Evolutionary conservation across 2,113 vertebrate species (phyloP).

Genomic region (Perca fluviatilis): DNA sequence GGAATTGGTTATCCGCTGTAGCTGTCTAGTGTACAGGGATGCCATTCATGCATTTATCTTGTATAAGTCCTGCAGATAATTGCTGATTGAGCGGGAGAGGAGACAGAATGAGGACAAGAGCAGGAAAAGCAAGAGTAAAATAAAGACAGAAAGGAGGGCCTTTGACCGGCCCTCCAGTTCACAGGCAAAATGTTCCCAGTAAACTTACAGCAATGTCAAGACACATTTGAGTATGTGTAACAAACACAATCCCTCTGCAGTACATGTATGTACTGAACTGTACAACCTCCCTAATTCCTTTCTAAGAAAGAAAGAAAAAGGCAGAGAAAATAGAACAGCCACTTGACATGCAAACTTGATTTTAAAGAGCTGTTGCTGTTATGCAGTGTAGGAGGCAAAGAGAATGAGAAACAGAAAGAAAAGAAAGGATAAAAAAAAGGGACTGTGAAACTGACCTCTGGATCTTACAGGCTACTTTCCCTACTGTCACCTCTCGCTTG

Average conservation of each 20-base stretch:
- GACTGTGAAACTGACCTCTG: conserved; percentile 86
- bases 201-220: background rate
- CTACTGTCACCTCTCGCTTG: conserved; percentile 89
- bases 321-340: background rate
- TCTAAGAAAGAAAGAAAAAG: background rate
- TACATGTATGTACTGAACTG: background rate
- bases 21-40: no score
- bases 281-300: background rate
- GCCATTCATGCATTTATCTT: conserved; percentile 16
- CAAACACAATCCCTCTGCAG: background rate
- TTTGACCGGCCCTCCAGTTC: background rate
- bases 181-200: background rate
- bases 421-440: no score
- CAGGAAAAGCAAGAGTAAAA: background rate
- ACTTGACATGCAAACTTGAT: background rate
- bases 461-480: conserved; percentile 88
- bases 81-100: conserved; percentile 8
- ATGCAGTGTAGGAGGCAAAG: background rate
- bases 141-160: conserved; percentile 1
- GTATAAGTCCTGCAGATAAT: background rate
- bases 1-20: no score
- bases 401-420: no score
- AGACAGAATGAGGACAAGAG: background rate
- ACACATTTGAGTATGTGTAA: background rate
- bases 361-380: background rate